Evolutionary conservation across 2,797 vertebrate species (phyloP), one percentile per base, ranked within the genome.

Genomic region (Linurgus olivaceus): DNA sequence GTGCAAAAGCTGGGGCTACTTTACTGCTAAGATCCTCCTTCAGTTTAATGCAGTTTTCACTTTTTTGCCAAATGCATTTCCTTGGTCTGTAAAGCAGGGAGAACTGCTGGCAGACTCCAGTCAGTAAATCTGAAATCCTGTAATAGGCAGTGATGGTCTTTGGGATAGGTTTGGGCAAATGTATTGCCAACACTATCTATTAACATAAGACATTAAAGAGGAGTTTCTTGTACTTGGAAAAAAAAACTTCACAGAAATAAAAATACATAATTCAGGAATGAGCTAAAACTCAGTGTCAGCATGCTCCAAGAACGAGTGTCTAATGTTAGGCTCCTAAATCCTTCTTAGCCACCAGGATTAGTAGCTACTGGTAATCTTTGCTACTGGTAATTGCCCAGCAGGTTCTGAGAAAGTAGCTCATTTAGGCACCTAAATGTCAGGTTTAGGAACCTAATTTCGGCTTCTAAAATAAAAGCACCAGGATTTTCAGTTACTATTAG

Each of bases 301-400:
- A 35, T n/a, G n/a, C 52, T 85, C 91, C 55, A 87, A 47, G 94
- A 82, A 37, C 10, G 16, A 11, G 13, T 65, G 51, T 31, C 59
- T 93, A 95, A 88, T 87, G 74, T 74, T n/a, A 95, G 90, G 42
- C 42, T 95, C 63, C 67, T 79, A 87, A 91, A 82, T 57, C 74
- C 29, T 79, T 82, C 89, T 87, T 79, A 90, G 63, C 23, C 48
- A 79, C 67, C 59, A 70, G 86, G 88, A 96, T 92, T 88, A 89
- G 90, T 74, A 87, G 86, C 63, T 93, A 38, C 37, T 38, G 37
- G 37, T 92, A 63, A 79, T 95, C 67, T 94, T 87, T 92, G 86
- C 67, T 71, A 70, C 83, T 74, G 28, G 90, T 91, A 93, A 87
- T 87, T 19, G 4, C 35, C 63, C 48, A 51, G 40, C 11, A 76